A percentile compares a stretch with the other conserved stretches of the same genome.
phyloP scores from a whole-genome alignment of 2,113 vertebrate species.

The Chloropsis hardwickii region DNA sequence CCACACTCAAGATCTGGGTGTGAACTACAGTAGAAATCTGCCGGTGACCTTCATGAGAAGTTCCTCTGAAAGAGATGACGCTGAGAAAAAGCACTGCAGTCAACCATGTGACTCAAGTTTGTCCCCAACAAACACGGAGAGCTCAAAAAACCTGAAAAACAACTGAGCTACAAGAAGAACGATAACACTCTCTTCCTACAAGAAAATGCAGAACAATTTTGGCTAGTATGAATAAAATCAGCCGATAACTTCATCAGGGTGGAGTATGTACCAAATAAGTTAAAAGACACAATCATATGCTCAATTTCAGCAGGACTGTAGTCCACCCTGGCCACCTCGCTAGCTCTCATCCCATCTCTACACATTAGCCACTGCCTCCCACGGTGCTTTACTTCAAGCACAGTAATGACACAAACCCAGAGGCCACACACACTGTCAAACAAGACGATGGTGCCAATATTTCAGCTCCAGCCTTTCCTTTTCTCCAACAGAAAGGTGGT shows the following conservation, averaged over 20 bases:
- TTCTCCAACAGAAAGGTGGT: not conserved
- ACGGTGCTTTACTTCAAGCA: not conserved
- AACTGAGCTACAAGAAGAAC: not conserved
- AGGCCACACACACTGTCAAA: not conserved
- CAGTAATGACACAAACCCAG: not conserved
- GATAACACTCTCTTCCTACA: not conserved
- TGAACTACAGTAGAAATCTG: not conserved
- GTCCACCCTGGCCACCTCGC: not conserved
- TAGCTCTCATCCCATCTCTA: not conserved
- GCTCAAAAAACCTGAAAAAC: not conserved
- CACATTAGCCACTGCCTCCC: not conserved
- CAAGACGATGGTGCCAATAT: not conserved
- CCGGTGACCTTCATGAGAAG: rapidly evolving
- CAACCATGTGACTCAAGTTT: not conserved
- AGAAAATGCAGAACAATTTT: not conserved
- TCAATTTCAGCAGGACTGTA: not conserved
- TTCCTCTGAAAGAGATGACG: not conserved
- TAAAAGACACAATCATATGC: not conserved
- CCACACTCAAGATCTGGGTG: not conserved
- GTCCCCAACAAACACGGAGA: not conserved
- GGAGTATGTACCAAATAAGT: not conserved
- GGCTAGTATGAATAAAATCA: not conserved
- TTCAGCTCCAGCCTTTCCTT: not conserved
- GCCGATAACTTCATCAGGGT: not conserved
- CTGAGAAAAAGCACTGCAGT: not conserved